Conservation (phyloP, 2,113 vertebrate genomes). For the Osmerus eperlanus region DNA sequence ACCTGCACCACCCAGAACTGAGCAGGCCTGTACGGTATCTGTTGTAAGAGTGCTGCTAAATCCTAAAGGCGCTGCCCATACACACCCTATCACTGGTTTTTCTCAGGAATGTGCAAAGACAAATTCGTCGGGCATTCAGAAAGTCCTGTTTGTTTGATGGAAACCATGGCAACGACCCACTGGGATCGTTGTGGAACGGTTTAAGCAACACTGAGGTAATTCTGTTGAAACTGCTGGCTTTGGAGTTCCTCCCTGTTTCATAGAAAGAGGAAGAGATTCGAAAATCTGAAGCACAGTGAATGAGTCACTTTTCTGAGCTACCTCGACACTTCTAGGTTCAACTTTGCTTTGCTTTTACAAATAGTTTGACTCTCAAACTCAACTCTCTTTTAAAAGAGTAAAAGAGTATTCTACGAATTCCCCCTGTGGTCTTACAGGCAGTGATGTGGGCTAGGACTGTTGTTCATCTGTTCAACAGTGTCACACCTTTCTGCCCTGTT, state of each 20-base stretch:
- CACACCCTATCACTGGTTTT: conserved; percentile 18
- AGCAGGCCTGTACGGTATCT: conserved; percentile 12
- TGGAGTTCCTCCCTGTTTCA: conserved; percentile 35
- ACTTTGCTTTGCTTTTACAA: not conserved
- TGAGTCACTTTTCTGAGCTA: not conserved
- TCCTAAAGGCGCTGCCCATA: conserved; percentile 11
- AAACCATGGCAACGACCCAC: conserved; percentile 47
- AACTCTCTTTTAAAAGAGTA: no score
- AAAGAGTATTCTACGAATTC: no score
- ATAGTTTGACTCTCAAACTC: no score
- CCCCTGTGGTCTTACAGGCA: no score
- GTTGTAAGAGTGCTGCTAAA: not conserved
- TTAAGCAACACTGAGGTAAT: conserved; percentile 33
- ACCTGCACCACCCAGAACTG: no score
- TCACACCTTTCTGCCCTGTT: not conserved
- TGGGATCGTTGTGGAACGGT: conserved; percentile 29
- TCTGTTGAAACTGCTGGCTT: conserved; percentile 13
- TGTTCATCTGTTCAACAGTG: no score
- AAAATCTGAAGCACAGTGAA: not conserved
- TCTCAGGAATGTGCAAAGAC: conserved; percentile 26
- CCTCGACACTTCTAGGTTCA: not conserved
- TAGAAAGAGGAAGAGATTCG: conserved; percentile 38
- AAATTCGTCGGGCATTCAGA: conserved; percentile 26
- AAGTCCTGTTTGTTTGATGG: conserved; percentile 51
- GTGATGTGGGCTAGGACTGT: no score